These are phyloP conservation scores for Latrodectus geometricus DNA, from an alignment of 1,140 invertebrate genomes.

Conservation along the genomic window DNA sequence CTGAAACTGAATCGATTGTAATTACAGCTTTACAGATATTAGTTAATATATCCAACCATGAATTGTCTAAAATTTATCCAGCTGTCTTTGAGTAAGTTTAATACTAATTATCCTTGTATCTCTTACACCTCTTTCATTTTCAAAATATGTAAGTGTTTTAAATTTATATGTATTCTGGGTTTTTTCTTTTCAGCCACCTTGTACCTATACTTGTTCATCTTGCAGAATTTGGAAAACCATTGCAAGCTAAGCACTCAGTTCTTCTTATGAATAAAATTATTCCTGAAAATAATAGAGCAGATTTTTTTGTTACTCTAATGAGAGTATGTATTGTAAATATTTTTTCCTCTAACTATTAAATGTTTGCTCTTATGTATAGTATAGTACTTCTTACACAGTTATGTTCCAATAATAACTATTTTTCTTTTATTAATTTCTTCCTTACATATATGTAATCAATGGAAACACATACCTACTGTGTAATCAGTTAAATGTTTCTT, in stretches of 20 bases:
- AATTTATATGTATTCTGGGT: background rate
- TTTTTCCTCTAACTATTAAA: background rate
- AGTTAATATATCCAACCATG: slow-evolving; percentile 67
- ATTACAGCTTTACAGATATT: slow-evolving; percentile 69
- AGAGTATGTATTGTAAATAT: slow-evolving; percentile 70
- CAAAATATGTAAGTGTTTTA: background rate
- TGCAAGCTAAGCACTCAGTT: slow-evolving; percentile 95
- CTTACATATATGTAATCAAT: no score
- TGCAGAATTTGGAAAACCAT: slow-evolving; percentile 86
- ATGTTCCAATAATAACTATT: no score
- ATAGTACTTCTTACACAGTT: background rate
- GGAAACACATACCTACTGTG: no score
- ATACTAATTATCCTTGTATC: no score
- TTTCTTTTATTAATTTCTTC: no score
- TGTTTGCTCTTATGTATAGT: slow-evolving; percentile 76
- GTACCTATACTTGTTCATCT: slow-evolving; percentile 87
- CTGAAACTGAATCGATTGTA: no score
- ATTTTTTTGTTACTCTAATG: slow-evolving; percentile 86
- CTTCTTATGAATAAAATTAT: slow-evolving; percentile 87
- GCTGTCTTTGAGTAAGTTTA: slow-evolving; percentile 68
- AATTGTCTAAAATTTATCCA: slow-evolving; percentile 66
- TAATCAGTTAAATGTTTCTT: no score
- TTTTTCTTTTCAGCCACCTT: slow-evolving; percentile 71
- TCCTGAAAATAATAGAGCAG: slow-evolving; percentile 77
- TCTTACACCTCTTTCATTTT: background rate